phyloP scores from a whole-genome alignment of 2,888 invertebrate species.

The Calephelis perditalis region DNA sequence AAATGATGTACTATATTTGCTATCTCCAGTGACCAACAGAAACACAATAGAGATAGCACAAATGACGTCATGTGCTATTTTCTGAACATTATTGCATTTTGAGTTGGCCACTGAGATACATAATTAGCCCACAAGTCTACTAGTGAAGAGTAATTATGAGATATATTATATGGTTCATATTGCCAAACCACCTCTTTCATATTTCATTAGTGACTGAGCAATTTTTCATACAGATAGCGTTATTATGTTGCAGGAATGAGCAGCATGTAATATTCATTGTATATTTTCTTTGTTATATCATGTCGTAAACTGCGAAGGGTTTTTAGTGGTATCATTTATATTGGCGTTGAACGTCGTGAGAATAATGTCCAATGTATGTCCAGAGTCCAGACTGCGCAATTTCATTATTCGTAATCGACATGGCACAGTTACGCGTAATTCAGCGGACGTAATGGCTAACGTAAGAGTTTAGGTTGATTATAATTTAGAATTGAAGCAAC shows the following conservation, averaged over 20 bases:
- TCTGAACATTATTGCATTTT: too few species aligned
- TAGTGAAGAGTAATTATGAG: constrained; percentile 32
- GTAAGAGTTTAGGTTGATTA: too few species aligned
- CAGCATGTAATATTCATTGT: constrained; percentile 10
- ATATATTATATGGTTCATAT: constrained; percentile 37
- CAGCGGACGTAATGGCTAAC: too few species aligned
- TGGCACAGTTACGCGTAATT: too few species aligned
- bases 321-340: constrained; percentile 7
- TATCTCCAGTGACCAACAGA: too few species aligned
- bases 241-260: constrained; percentile 10
- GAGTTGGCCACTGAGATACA: too few species aligned
- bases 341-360: neutral
- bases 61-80: too few species aligned
- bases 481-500: too few species aligned
- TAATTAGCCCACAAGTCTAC: too few species aligned
- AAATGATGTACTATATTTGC: too few species aligned
- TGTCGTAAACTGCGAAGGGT: neutral
- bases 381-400: neutral
- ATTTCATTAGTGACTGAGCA: constrained; percentile 30
- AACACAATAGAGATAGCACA: too few species aligned
- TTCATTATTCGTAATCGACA: neutral
- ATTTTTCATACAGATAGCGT: constrained; percentile 28
- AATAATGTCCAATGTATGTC: neutral
- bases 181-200: constrained; percentile 31
- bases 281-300: constrained; percentile 10